These are phyloP conservation scores for Xanthia icteritia DNA, from an alignment of 2,888 invertebrate genomes.

Conservation along the genomic window DNA sequence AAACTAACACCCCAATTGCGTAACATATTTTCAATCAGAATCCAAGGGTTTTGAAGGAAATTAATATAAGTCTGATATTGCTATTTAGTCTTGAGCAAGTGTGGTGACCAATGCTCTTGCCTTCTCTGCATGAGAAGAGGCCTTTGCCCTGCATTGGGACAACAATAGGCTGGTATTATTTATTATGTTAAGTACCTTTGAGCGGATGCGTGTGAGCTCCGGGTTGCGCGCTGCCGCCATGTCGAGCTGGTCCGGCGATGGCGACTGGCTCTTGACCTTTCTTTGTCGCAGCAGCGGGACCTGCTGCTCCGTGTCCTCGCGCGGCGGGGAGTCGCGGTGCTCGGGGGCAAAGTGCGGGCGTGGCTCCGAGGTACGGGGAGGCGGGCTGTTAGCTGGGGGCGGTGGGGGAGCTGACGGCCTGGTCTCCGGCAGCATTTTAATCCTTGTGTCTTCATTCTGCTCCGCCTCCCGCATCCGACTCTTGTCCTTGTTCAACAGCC, in stretches of 20 bases:
- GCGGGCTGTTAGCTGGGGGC: no score
- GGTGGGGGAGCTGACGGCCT: background rate
- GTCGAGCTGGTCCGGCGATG: conserved; percentile 72
- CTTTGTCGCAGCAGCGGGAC: background rate
- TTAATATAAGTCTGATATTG: background rate
- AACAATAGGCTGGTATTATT: background rate
- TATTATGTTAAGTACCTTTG: conserved; percentile 67
- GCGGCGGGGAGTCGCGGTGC: background rate
- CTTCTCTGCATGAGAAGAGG: background rate
- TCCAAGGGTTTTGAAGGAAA: no score
- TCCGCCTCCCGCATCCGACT: background rate
- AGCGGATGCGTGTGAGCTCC: conserved; percentile 65
- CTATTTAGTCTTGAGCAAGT: background rate
- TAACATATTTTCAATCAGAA: no score
- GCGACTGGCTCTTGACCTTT: conserved; percentile 9
- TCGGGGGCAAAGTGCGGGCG: no score
- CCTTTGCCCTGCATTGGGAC: background rate
- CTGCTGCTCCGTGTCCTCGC: background rate
- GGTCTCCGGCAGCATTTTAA: background rate
- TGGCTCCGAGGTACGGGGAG: no score
- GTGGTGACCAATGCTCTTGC: background rate
- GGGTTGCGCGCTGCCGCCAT: conserved; percentile 79
- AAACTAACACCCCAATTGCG: background rate
- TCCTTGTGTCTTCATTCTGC: background rate
- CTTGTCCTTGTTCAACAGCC: conserved; percentile 21